Evolutionary conservation across 2,888 invertebrate species (phyloP).

Genomic region (Leptinotarsa rubiginosa): DNA sequence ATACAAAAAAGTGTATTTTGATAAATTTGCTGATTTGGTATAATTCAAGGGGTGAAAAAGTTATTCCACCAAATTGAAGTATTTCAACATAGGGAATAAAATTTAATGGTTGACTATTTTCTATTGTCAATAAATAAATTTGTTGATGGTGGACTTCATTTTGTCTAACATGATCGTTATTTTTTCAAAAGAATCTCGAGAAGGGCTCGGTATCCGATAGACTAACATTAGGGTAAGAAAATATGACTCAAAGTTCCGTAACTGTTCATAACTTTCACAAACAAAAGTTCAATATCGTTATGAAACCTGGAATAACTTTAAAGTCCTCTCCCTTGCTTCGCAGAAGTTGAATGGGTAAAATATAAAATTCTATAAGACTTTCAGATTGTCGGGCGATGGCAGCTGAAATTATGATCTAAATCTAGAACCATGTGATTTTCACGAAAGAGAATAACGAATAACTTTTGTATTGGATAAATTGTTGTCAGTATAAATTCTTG

Average conservation of each 20-base stretch:
- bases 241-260: slow-evolving; percentile 22
- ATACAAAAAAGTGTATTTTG: too few relatives aligned
- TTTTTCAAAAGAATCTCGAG: too few relatives aligned
- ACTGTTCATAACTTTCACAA: slow-evolving; percentile 1
- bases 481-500: too few relatives aligned
- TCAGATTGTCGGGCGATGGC: slow-evolving; percentile 9
- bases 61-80: too few relatives aligned
- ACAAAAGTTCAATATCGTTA: slow-evolving; percentile 12
- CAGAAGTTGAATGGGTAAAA: slow-evolving; percentile 18
- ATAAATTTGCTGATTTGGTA: too few relatives aligned
- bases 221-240: background rate
- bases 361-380: slow-evolving; percentile 21
- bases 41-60: too few relatives aligned
- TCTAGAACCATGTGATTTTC: background rate
- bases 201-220: background rate
- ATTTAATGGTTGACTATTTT: too few relatives aligned
- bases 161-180: too few relatives aligned
- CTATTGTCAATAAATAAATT: too few relatives aligned
- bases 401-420: slow-evolving; percentile 26
- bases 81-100: too few relatives aligned
- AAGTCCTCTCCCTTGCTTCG: slow-evolving; percentile 1
- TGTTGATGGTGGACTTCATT: too few relatives aligned
- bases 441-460: background rate
- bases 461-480: background rate
- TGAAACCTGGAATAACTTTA: background rate